Conservation (phyloP, 2,888 invertebrate species). For the Drosophila lacicola region DNA sequence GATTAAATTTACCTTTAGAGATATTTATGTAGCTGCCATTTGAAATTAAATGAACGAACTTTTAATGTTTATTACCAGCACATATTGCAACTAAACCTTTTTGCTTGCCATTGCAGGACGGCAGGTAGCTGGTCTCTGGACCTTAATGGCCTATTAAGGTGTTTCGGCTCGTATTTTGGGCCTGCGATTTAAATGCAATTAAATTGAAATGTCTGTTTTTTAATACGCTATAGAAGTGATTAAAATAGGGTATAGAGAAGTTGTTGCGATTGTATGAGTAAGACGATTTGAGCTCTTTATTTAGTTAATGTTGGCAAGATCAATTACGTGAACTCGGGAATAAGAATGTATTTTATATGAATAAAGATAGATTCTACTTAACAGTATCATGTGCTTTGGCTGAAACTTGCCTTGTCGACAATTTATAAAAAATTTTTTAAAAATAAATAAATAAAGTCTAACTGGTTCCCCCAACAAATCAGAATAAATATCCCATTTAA, state of each 20-base stretch:
- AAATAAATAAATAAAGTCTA: no score
- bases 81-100: slow-evolving; percentile 60
- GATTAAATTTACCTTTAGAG: slow-evolving; percentile 57
- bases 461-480: no score
- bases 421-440: no score
- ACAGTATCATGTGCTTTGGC: no score
- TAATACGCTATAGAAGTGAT: slow-evolving; percentile 3
- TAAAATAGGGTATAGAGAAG: not conserved
- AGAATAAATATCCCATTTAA: no score
- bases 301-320: no score
- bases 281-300: no score
- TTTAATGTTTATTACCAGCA: slow-evolving; percentile 68
- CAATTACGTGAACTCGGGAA: no score
- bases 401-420: no score
- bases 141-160: slow-evolving; percentile 75
- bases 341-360: no score
- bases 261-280: no score
- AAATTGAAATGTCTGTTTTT: slow-evolving; percentile 56
- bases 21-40: slow-evolving; percentile 55
- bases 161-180: slow-evolving; percentile 37
- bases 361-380: no score
- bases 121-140: not conserved
- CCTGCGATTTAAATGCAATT: slow-evolving; percentile 74
- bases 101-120: slow-evolving; percentile 1
- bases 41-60: slow-evolving; percentile 42